These are phyloP conservation scores for Rhombomys opimus DNA, from an alignment of 2,113 vertebrate genomes.

Conservation along the genomic window DNA sequence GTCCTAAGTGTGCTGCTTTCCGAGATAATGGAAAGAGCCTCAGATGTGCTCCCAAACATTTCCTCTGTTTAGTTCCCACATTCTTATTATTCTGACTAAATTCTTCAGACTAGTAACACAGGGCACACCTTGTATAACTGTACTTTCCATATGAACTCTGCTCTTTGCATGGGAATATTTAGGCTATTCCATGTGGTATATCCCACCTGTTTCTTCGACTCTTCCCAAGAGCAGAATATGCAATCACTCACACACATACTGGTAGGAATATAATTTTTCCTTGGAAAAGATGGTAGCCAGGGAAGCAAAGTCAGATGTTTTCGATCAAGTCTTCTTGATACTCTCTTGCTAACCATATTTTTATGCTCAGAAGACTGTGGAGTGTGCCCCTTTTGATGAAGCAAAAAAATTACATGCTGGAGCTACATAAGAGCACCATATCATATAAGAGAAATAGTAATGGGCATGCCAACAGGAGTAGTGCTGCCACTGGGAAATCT, in stretches of 20 bases:
- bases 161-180: neutral
- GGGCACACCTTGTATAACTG: neutral
- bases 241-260: neutral
- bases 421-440: neutral
- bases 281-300: conserved; percentile 48
- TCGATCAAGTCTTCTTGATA: conserved; percentile 35
- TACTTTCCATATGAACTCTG: conserved; percentile 35
- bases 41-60: conserved; percentile 18
- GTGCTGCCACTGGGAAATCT: conserved; percentile 18
- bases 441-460: conserved; percentile 40
- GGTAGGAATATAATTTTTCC: conserved; percentile 35
- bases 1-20: conserved; percentile 46
- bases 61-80: neutral
- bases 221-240: conserved; percentile 58
- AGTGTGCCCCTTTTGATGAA: conserved; percentile 27
- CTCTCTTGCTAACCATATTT: conserved; percentile 42
- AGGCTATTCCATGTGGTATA: conserved; percentile 19
- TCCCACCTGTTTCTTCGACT: conserved; percentile 53
- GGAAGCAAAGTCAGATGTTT: conserved; percentile 62
- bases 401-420: conserved; percentile 7
- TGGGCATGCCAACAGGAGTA: neutral
- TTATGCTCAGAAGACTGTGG: conserved; percentile 46
- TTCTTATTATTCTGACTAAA: conserved; percentile 36
- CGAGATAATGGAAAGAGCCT: conserved; percentile 20
- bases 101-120: conserved; percentile 43